phyloP scores from a whole-genome alignment of 2,113 vertebrate species.

The Solenodon paradoxus region DNA sequence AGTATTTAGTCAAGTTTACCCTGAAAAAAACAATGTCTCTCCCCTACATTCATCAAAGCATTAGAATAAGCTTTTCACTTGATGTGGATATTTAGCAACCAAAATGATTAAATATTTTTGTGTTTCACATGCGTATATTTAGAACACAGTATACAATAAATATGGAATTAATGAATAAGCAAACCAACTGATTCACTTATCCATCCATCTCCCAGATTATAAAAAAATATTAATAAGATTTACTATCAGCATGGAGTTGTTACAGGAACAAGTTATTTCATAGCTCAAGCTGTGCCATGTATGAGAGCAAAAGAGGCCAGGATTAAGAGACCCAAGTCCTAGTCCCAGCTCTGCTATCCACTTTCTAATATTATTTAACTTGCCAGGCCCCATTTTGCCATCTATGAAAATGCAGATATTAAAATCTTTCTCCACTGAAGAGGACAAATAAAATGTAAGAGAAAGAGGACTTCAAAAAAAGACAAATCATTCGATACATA shows the following conservation, averaged over 20 bases:
- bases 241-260: neutral
- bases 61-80: neutral
- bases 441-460: slow-evolving; percentile 6
- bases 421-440: neutral
- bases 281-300: neutral
- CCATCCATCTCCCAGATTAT: neutral
- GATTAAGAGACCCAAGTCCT: neutral
- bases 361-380: neutral
- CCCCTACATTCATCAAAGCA: neutral
- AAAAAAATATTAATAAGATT: neutral
- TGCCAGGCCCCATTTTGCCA: neutral
- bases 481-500: neutral
- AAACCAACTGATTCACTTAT: neutral
- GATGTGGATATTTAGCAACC: neutral
- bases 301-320: neutral
- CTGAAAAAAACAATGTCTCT: neutral
- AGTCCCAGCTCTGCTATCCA: neutral
- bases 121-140: neutral
- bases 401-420: slow-evolving; percentile 14
- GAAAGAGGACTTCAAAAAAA: neutral
- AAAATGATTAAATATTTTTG: neutral
- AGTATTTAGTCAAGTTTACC: neutral
- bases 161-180: neutral
- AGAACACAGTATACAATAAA: neutral
- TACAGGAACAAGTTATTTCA: neutral